These are phyloP conservation scores for Metellina segmentata DNA, from an alignment of 2,888 invertebrate genomes.

Conservation along the genomic window DNA sequence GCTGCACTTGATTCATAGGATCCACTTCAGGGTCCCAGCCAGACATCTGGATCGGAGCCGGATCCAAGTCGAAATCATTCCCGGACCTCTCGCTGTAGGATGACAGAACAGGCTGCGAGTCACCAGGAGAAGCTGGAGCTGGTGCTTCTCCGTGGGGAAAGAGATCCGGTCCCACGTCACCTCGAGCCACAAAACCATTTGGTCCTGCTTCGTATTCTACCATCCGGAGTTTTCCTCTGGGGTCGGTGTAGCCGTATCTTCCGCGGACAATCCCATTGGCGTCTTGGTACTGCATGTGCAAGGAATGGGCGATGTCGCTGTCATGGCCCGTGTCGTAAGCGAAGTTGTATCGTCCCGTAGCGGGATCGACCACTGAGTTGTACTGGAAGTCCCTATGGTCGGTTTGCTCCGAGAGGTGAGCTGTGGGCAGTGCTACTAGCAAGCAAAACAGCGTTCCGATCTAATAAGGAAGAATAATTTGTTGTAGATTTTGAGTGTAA, in stretches of 20 bases:
- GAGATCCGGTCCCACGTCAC: slow-evolving; percentile 70
- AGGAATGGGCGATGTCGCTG: slow-evolving; percentile 77
- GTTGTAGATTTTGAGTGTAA: neutral
- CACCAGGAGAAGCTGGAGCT: neutral
- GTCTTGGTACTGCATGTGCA: slow-evolving; percentile 77
- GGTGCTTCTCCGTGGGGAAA: slow-evolving; percentile 56
- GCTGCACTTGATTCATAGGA: slow-evolving; percentile 33
- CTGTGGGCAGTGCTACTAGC: neutral
- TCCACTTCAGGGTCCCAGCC: slow-evolving; percentile 65
- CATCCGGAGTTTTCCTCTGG: slow-evolving; percentile 75
- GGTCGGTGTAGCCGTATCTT: slow-evolving; percentile 78
- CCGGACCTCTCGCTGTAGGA: slow-evolving; percentile 3
- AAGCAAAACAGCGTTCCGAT: neutral
- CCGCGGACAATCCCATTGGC: slow-evolving; percentile 77
- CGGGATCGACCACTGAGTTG: slow-evolving; percentile 73
- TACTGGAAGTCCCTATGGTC: slow-evolving; percentile 77
- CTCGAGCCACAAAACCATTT: slow-evolving; percentile 68
- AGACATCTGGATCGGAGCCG: slow-evolving; percentile 60
- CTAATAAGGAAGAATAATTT: slow-evolving; percentile 33
- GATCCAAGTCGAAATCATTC: slow-evolving; percentile 45
- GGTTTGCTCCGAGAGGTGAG: slow-evolving; percentile 12
- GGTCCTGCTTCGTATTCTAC: slow-evolving; percentile 77
- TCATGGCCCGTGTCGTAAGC: slow-evolving; percentile 78
- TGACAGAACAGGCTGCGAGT: neutral
- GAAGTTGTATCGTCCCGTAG: slow-evolving; percentile 77